phyloP scores from a whole-genome alignment of 1,140 invertebrate genomes.

The Anastrepha obliqua region DNA sequence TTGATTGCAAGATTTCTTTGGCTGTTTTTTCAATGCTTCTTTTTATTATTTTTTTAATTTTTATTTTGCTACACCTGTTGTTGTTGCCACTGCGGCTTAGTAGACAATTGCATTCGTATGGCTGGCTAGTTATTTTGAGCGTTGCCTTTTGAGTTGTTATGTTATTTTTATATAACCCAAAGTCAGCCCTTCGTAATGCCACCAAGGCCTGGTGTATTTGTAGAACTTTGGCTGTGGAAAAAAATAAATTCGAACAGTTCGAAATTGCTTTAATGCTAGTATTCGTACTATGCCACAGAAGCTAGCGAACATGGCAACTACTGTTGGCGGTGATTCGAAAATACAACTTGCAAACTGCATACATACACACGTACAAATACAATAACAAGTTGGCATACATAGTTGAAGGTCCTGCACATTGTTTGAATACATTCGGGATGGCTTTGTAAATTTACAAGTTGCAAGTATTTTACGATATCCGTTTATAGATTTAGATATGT shows the following conservation, averaged over 20 bases:
- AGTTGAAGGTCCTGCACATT: slow-evolving; percentile 45
- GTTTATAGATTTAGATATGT: slow-evolving; percentile 35
- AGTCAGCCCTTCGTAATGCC: not conserved
- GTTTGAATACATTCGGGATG: slow-evolving; percentile 17
- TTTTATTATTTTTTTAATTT: not conserved
- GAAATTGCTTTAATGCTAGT: not conserved
- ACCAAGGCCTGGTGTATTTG: not conserved
- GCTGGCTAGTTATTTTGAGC: too few species aligned
- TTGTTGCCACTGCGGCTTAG: not conserved
- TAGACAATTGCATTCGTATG: too few species aligned
- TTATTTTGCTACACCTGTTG: slow-evolving; percentile 5
- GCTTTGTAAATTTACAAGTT: slow-evolving; percentile 39
- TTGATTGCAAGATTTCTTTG: slow-evolving; percentile 41
- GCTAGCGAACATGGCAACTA: not conserved
- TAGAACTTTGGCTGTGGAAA: not conserved
- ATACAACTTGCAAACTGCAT: not conserved
- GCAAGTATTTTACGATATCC: slow-evolving; percentile 44
- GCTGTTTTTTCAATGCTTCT: not conserved
- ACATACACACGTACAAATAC: not conserved
- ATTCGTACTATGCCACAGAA: slow-evolving; percentile 16
- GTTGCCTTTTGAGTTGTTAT: not conserved
- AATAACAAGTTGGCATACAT: not conserved
- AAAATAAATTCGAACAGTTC: slow-evolving; percentile 32
- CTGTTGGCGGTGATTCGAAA: not conserved
- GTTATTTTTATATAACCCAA: not conserved